phyloP scores from a whole-genome alignment of 2,113 vertebrate species.

The Corvus cornix region DNA sequence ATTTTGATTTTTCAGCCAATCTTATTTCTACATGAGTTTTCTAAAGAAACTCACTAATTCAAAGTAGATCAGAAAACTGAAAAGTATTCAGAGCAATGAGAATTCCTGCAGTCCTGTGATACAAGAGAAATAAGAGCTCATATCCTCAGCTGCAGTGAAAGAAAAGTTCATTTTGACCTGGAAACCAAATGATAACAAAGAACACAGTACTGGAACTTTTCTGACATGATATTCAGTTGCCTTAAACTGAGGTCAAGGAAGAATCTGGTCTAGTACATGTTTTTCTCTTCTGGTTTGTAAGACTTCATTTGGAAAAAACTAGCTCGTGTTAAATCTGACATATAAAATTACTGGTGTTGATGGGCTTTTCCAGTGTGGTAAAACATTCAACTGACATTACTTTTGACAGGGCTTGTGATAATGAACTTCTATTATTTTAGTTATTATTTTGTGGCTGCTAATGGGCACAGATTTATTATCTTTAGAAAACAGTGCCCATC shows the following conservation, averaged over 20 bases:
- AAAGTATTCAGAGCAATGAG: neutral
- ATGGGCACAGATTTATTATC: neutral
- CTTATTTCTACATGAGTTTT: neutral
- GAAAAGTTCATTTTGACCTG: neutral
- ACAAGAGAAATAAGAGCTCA: neutral
- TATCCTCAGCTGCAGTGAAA: neutral
- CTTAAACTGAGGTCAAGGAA: slow-evolving; percentile 20
- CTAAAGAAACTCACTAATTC: neutral
- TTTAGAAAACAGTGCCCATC: neutral
- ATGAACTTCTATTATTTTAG: neutral
- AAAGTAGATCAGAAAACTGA: neutral
- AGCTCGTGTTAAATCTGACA: neutral
- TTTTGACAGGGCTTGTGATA: neutral
- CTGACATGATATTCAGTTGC: neutral
- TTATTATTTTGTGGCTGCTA: neutral
- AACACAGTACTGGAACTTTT: neutral
- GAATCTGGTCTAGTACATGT: neutral
- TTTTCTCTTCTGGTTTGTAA: slow-evolving; percentile 25
- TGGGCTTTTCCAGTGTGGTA: slow-evolving; percentile 14
- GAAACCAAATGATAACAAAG: neutral
- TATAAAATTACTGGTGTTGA: neutral
- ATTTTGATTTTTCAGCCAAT: neutral
- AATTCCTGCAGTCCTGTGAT: neutral
- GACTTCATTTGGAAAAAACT: neutral
- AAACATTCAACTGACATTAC: neutral